Conservation (phyloP, 2,888 invertebrate genomes). For the Chromoteleia sp. region DNA sequence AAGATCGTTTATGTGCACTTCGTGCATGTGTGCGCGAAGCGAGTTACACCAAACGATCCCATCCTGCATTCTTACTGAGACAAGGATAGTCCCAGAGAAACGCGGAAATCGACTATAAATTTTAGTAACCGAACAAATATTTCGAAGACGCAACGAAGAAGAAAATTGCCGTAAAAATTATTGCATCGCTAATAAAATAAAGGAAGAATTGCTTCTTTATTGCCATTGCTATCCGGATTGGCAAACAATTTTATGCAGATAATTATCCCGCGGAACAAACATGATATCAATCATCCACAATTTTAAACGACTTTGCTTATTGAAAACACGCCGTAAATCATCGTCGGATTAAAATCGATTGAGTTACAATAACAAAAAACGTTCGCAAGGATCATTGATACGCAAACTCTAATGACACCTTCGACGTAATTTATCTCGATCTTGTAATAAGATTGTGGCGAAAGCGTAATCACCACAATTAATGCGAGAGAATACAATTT, state of each 20-base stretch:
- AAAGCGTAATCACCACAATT: conserved; percentile 58
- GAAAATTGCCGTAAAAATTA: conserved; percentile 34
- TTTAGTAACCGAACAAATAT: conserved; percentile 39
- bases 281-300: conserved; percentile 16
- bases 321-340: conserved; percentile 42
- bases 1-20: conserved; percentile 47
- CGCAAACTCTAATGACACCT: conserved; percentile 30
- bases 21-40: conserved; percentile 18
- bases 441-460: conserved; percentile 49
- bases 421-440: conserved; percentile 40
- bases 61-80: conserved; percentile 57
- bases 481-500: conserved; percentile 45
- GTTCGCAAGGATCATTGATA: conserved; percentile 28
- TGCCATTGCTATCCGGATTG: not conserved
- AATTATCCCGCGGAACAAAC: not conserved
- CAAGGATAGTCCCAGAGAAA: conserved; percentile 72
- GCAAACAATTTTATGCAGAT: conserved; percentile 1
- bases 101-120: conserved; percentile 72
- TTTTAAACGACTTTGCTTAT: conserved; percentile 18
- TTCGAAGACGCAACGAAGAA: conserved; percentile 36
- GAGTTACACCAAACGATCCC: conserved; percentile 60
- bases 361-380: not conserved
- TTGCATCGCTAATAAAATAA: no score
- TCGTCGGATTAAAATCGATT: conserved; percentile 19
- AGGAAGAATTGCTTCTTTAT: no score